These are phyloP conservation scores for Ceratosolen solmsi DNA, from an alignment of 1,140 invertebrate species.

Conservation along the genomic window DNA sequence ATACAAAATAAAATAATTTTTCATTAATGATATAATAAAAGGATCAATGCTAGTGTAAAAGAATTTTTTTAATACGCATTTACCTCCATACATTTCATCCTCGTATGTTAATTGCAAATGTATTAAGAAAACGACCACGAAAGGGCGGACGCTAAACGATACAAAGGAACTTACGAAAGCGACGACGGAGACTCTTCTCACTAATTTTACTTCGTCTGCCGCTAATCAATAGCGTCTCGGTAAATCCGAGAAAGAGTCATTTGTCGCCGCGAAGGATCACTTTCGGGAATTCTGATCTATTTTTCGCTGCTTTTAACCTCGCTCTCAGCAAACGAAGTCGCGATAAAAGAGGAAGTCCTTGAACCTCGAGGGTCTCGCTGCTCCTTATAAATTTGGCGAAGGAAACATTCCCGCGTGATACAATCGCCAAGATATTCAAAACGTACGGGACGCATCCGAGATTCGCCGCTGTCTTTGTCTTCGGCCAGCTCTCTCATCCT, in stretches of 20 bases:
- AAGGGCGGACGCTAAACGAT: too few relatives aligned
- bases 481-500: neutral
- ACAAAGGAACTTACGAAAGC: too few relatives aligned
- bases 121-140: too few relatives aligned
- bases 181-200: too few relatives aligned
- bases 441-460: neutral
- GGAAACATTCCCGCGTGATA: conserved; percentile 24
- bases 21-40: too few relatives aligned
- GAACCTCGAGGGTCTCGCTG: neutral
- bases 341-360: conserved; percentile 20
- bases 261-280: neutral
- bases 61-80: too few relatives aligned
- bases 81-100: too few relatives aligned
- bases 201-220: too few relatives aligned
- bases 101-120: too few relatives aligned
- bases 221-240: neutral
- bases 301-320: neutral
- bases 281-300: conserved; percentile 21
- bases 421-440: conserved; percentile 36
- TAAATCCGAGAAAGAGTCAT: neutral
- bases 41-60: too few relatives aligned
- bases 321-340: neutral
- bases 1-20: too few relatives aligned
- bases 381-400: conserved; percentile 22
- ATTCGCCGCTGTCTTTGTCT: neutral